These are phyloP conservation scores for Mantis religiosa DNA, from an alignment of 2,888 invertebrate species.

Conservation along the genomic window DNA sequence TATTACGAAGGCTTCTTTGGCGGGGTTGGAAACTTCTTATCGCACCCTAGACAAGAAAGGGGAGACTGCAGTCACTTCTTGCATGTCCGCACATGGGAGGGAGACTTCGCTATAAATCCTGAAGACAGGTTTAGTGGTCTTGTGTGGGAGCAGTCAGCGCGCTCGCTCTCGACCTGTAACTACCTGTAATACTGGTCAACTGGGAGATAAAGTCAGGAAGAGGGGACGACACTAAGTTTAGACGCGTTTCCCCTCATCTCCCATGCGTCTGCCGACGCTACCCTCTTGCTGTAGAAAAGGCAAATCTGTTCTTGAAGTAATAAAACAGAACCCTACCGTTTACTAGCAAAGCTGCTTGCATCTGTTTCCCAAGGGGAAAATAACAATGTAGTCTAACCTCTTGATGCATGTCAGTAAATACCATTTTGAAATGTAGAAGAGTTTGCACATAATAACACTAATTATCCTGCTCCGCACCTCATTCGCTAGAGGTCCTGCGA, in stretches of 20 bases:
- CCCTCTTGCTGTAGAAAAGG: neutral
- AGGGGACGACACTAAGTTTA: neutral
- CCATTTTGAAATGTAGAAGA: too few relatives aligned
- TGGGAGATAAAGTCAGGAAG: conserved; percentile 1
- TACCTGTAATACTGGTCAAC: conserved; percentile 16
- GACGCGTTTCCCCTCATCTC: neutral
- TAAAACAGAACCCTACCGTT: neutral
- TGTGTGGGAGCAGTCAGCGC: neutral
- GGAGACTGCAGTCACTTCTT: neutral
- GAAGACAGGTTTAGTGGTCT: conserved; percentile 24
- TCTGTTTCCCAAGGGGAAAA: neutral
- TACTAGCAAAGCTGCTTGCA: too few relatives aligned
- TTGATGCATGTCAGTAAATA: too few relatives aligned
- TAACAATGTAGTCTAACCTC: too few relatives aligned
- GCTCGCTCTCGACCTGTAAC: conserved; percentile 3
- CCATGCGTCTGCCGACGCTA: neutral
- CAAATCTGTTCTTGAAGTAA: neutral
- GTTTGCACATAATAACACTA: too few relatives aligned
- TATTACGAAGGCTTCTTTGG: neutral
- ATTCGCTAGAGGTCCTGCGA: too few relatives aligned
- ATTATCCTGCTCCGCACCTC: too few relatives aligned
- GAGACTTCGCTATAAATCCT: conserved; percentile 18
- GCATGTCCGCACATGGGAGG: neutral
- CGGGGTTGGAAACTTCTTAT: neutral
- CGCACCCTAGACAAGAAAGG: neutral